A percentile compares a stretch with the other conserved stretches of the same genome.
Conservation (phyloP, 35 echinoderm and acorn worm genomes). For the Eucidaris tribuloides region DNA sequence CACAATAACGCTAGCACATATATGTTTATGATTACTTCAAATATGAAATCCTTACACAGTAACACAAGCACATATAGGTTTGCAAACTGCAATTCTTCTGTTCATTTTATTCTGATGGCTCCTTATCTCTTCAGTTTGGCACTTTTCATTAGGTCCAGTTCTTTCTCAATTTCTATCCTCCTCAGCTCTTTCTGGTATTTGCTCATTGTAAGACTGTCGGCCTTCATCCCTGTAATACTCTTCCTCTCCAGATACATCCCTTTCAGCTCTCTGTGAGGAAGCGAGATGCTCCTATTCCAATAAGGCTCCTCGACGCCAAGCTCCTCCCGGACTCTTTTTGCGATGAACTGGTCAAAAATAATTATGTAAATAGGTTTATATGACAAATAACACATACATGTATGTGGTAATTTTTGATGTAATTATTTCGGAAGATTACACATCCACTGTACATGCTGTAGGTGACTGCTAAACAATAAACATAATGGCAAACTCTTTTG, state of each 20-base stretch:
- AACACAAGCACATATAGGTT: no score
- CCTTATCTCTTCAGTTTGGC: conserved; percentile 15
- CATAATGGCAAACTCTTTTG: neutral
- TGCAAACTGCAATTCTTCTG: no score
- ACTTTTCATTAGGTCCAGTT: neutral
- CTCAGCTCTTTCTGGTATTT: conserved; percentile 91
- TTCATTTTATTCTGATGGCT: no score
- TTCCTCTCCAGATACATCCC: conserved; percentile 98
- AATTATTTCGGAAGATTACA: neutral
- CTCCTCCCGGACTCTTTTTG: conserved; percentile 67
- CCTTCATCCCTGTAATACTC: conserved; percentile 75
- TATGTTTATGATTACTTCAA: no score
- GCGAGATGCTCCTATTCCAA: conserved; percentile 93
- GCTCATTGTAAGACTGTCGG: conserved; percentile 65
- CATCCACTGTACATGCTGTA: neutral
- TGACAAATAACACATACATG: neutral
- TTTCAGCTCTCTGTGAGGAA: conserved; percentile 77
- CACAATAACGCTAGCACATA: no score
- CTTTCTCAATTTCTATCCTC: conserved; percentile 35
- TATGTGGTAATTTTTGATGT: neutral
- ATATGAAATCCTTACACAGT: no score
- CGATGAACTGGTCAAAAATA: conserved; percentile 64
- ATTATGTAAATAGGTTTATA: neutral
- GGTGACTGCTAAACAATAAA: neutral
- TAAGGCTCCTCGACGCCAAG: conserved; percentile 88